A percentile compares a stretch with the other conserved stretches of the same genome.
phyloP scores from a whole-genome alignment of 2,113 vertebrate genomes.

The human region GRCh38 chrX:120755501-120756000 shows the following conservation, averaged over 20 bases:
- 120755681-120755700: not conserved
- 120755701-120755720: constrained; percentile 53
- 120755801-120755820: not conserved
- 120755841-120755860: not conserved
- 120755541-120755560: not conserved
- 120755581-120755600: constrained; percentile 28
- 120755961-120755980: not conserved
- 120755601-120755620: constrained; percentile 24
- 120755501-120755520: not conserved
- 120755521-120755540: constrained; percentile 39
- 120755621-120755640: constrained; percentile 43
- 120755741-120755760: not conserved
- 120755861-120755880: not conserved
- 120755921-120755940: not conserved
- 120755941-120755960: not conserved
- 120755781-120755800: constrained; percentile 43
- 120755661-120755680: constrained; percentile 46
- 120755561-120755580: constrained; percentile 47
- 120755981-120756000: not conserved
- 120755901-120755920: not conserved
- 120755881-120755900: not conserved
- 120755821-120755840: not conserved
- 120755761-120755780: constrained; percentile 18
- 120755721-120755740: constrained; percentile 48
- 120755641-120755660: constrained; percentile 62